Base-by-base conservation (phyloP, 1,140 invertebrate species). In the Dinothrombium tinctorium region DNA sequence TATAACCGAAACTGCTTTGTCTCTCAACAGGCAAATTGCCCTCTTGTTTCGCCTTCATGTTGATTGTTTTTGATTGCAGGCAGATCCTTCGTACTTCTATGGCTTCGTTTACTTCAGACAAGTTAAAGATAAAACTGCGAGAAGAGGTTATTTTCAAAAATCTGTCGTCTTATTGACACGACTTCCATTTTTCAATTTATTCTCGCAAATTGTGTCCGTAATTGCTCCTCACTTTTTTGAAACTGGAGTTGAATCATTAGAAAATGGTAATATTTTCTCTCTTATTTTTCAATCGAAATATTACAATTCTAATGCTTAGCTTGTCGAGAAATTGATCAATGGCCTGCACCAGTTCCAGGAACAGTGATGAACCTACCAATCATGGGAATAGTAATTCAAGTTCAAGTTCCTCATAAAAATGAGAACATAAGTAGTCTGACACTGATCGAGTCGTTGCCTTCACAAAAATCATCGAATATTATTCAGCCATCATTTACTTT, bases 81-180 rank as follows among this genome's bases (percentile, higher is more conserved):
- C 73, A 12, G 76, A 86, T 54, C 62, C 65, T 22, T 70, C 72
- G 39, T 83, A 81, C 59, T 76, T 76, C 50, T 94, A 83, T 73
- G 92, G 90, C 35, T 98, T 82, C 65, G 90, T 96, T 7, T 95
- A 94, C 61, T 99, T 98, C 60, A 69, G 92, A 9, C 52, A 53
- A 48, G 86, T 90, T 21, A 90, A 90, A 58, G 89, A 98, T 63
- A 68, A 77, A 17, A 71, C 75, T 32, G 65, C 96, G 49, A 77
- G 86, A 26, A 68, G 92, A 53, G 92, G 92, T 40, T 99, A 98
- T 61, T 96, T 95, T 63, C 92, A 98, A 62, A 98, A 98, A 74
- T 95, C 89, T 58, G 72, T 99, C 44, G 86, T 99, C 38, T 68
- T 99, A 44, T 63, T 98, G 38, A 78, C 81, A 17, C 70, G 75